Base-by-base conservation (phyloP, 1,140 invertebrate species). In the Caerostris extrusa region DNA sequence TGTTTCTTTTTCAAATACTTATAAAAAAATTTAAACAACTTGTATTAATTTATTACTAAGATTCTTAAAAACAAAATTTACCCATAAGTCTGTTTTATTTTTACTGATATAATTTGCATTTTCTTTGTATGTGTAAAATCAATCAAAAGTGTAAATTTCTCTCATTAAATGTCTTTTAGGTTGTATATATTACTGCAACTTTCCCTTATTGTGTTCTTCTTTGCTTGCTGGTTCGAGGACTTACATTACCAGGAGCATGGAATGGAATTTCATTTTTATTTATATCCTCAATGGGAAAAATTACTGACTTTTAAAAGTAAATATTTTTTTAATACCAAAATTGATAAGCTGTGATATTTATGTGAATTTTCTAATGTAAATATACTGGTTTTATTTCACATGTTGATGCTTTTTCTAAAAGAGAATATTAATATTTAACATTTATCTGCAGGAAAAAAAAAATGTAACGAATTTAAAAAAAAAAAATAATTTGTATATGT, bases 101-200 rank as follows among this genome's bases (percentile, higher is more conserved):
- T 34, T 34, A 34, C 34, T 34, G 34, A 34, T 34, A 34, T 34
- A 34, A 10, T 64, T 64, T 64, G 2, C 5, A 64, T 64, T 64
- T 10, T 7, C 2, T 64, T 64, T 64, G 5, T 14, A 5, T 64
- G 7, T 14, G 17, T 64, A 14, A 64, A 64, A 64, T 14, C 1
- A 14, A 5, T 14, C 12, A 61, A 88, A 95, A 95, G 3, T 95
- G 97, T 97, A 96, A n/a, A 81, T 81, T 81, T 56, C 55, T 86
- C 58, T 1, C 34, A 58, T 34, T 5, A 50, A 89, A 17, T 60
- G 5, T 90, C 57, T 90, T 95, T n/a, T 95, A 97, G 97, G 97
- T 97, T 93, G 97, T 97, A 93, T 98, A 97, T 96, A 97, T 98
- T 95, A 97, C 97, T 92, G 97, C 97, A 8, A 95, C 97, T 85